Conservation (phyloP, 2,797 vertebrate species). For the Falco berigora region DNA sequence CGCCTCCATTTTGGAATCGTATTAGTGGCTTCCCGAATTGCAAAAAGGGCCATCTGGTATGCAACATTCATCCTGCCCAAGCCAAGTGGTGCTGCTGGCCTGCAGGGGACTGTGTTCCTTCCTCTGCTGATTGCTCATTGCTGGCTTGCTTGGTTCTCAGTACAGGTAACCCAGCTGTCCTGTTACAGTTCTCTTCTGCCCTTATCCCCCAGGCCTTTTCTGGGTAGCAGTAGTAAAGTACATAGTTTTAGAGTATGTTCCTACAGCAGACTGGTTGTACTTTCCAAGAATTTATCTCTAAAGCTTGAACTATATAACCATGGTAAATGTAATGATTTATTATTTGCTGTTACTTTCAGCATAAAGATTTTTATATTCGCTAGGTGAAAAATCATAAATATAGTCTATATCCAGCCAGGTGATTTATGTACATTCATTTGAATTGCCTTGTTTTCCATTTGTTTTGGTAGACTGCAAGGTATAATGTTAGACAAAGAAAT, state of each 20-base stretch:
- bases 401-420: neutral
- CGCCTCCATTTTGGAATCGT: neutral
- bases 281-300: neutral
- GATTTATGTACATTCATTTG: neutral
- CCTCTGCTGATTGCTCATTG: neutral
- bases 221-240: neutral
- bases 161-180: neutral
- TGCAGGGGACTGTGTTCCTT: neutral
- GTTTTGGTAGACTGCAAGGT: neutral
- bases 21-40: neutral
- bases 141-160: neutral
- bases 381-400: neutral
- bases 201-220: neutral
- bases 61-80: neutral
- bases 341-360: neutral
- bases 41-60: neutral
- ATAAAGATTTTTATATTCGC: neutral
- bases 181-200: neutral
- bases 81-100: neutral
- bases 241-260: neutral
- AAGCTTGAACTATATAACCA: neutral
- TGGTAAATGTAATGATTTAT: neutral
- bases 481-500: neutral
- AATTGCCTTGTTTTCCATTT: neutral
- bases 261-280: neutral